Conservation (phyloP, 1,140 invertebrate genomes). For the Zophobas atratus region DNA sequence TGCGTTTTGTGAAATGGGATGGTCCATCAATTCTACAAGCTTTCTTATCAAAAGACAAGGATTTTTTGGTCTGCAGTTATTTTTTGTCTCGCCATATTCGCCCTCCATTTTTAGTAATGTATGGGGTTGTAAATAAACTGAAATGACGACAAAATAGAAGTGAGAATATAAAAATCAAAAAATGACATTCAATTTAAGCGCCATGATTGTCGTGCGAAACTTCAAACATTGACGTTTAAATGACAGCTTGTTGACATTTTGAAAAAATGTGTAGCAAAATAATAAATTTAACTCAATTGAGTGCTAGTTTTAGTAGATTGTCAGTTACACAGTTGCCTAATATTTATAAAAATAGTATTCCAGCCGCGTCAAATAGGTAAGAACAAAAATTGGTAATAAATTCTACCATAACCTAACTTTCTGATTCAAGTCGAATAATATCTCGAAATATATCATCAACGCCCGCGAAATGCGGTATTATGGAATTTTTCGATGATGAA, state of each 20-base stretch:
- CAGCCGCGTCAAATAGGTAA: not conserved
- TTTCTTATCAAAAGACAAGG: constrained; percentile 28
- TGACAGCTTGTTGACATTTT: constrained; percentile 1
- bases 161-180: too few relatives aligned
- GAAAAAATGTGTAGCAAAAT: constrained; percentile 17
- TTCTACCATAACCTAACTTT: not conserved
- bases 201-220: constrained; percentile 15
- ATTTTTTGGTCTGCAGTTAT: constrained; percentile 28
- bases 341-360: not conserved
- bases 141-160: too few relatives aligned
- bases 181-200: not conserved
- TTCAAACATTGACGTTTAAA: constrained; percentile 13
- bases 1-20: constrained; percentile 47
- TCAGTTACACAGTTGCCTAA: not conserved
- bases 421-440: not conserved
- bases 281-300: not conserved
- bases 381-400: not conserved
- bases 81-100: constrained; percentile 12
- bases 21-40: constrained; percentile 40
- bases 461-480: constrained; percentile 68
- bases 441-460: constrained; percentile 40
- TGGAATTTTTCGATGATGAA: constrained; percentile 95
- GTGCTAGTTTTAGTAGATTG: constrained; percentile 3
- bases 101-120: not conserved
- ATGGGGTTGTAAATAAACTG: too few relatives aligned